These are phyloP conservation scores for Ciona savignyi DNA, from an alignment of 23 tunicate genomes.

Conservation along the genomic window DNA sequence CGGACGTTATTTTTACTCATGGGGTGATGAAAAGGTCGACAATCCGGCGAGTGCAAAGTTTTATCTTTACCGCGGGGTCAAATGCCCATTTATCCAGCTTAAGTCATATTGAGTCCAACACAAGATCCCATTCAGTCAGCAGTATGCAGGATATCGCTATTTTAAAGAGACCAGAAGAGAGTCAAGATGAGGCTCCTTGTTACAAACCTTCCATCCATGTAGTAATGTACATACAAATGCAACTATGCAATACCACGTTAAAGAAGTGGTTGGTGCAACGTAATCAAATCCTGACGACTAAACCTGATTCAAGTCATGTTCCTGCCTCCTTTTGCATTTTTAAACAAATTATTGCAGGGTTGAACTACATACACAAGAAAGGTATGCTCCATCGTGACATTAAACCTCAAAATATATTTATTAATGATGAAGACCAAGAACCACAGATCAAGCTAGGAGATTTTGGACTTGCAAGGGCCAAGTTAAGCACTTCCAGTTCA, in stretches of 20 bases:
- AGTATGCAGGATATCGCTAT: conserved; percentile 1
- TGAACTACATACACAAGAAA: conserved; percentile 59
- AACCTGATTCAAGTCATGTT: neutral
- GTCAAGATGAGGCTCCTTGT: neutral
- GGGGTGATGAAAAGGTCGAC: conserved; percentile 28
- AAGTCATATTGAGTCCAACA: neutral
- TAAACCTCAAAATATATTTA: conserved; percentile 67
- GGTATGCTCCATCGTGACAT: conserved; percentile 71
- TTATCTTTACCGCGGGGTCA: conserved; percentile 10
- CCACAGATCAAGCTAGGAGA: conserved; percentile 78
- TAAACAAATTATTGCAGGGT: conserved; percentile 52
- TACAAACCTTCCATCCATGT: neutral
- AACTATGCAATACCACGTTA: conserved; percentile 65
- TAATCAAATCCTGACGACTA: conserved; percentile 7
- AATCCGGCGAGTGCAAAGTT: conserved; percentile 49
- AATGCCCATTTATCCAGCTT: neutral
- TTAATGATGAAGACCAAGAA: conserved; percentile 10
- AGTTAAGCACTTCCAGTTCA: conserved; percentile 1
- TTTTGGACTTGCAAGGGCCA: conserved; percentile 65
- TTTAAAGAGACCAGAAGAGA: neutral
- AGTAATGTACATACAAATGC: conserved; percentile 67
- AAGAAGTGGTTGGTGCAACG: conserved; percentile 40
- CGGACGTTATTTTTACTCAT: conserved; percentile 44
- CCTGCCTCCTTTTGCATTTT: conserved; percentile 30
- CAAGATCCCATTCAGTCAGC: conserved; percentile 1